Base-by-base conservation (phyloP, 2,797 vertebrate species). In the Otolemur crassicaudatus region DNA sequence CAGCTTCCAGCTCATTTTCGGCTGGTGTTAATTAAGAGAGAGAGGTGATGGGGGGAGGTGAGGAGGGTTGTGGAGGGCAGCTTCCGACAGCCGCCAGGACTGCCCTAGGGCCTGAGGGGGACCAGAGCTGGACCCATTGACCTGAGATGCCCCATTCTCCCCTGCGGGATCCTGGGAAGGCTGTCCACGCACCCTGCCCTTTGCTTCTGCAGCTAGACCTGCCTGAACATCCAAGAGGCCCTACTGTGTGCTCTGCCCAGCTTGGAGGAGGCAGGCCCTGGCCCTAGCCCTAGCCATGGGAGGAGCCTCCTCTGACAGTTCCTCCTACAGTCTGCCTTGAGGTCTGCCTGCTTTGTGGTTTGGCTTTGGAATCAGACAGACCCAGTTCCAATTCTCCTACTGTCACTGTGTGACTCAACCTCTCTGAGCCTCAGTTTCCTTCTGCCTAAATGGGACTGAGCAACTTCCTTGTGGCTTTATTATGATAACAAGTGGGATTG, bases 11-110 rank as follows among this genome's bases (percentile, higher is more conserved):
- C 94, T 97, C 84, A 0, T 97, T 97, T 95, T 88, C 19, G 27
- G 97, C 93, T 31, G 1, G 95, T 96, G 97, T 97, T 98, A 97
- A 98, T 98, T 97, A 97, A 97, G 97, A 96, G 97, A 94, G 88
- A 96, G 95, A 94, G 93, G 94, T 95, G 91, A 94, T 43, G 90
- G 65, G 96, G 95, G 95, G 89, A 73, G 94, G 79, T 8, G 23
- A 97, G 82, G 76, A 61, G 95, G 93, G 92, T 72, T n/a, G 0
- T 1, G 6, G 90, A 90, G 95, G 94, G 94, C 97, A 92, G 93
- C 93, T 83, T 70, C 94, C 4, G 13, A 60, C 89, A 80, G 89
- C 94, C 37, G 0, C 91, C 90, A 23, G 84, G 23, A 3, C 87
- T 2, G 34, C 65, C 72, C 43, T 2, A 2, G 16, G 69, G 7